Conservation (phyloP, 2,113 vertebrate species). For the Gnathochromis pfefferi region DNA sequence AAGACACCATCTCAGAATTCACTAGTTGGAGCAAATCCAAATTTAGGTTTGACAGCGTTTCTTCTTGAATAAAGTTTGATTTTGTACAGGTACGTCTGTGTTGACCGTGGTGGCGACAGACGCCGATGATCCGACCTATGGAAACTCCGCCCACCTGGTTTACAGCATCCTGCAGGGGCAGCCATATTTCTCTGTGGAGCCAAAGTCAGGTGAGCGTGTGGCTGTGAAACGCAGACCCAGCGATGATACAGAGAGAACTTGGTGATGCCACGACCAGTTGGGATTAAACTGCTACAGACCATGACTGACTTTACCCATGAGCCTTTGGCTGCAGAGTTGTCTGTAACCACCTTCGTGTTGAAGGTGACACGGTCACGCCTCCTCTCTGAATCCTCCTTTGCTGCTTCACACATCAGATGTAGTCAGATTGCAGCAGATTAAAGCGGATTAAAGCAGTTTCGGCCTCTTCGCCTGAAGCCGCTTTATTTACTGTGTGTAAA, state of each 20-base stretch:
- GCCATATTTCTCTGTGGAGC: constrained; percentile 35
- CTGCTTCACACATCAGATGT: background rate
- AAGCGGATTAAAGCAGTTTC: background rate
- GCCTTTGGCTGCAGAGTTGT: background rate
- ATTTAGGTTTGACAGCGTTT: background rate
- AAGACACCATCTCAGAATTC: background rate
- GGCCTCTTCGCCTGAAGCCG: background rate
- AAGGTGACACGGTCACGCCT: background rate
- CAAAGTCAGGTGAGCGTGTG: constrained; percentile 13
- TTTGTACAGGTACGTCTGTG: constrained; percentile 58
- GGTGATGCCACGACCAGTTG: background rate
- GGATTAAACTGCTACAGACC: background rate
- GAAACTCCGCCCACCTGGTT: constrained; percentile 25
- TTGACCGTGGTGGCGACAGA: constrained; percentile 9
- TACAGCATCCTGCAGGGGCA: constrained; percentile 36
- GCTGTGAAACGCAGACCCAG: background rate
- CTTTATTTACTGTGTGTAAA: background rate
- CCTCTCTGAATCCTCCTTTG: background rate
- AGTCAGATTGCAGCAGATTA: background rate
- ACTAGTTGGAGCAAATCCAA: background rate
- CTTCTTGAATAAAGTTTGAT: background rate
- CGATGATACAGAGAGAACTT: background rate
- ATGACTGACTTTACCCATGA: background rate
- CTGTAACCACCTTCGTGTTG: background rate
- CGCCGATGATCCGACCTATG: constrained; percentile 34